These are phyloP conservation scores for Styela plicata DNA, from an alignment of 23 tunicate species.

Conservation along the genomic window DNA sequence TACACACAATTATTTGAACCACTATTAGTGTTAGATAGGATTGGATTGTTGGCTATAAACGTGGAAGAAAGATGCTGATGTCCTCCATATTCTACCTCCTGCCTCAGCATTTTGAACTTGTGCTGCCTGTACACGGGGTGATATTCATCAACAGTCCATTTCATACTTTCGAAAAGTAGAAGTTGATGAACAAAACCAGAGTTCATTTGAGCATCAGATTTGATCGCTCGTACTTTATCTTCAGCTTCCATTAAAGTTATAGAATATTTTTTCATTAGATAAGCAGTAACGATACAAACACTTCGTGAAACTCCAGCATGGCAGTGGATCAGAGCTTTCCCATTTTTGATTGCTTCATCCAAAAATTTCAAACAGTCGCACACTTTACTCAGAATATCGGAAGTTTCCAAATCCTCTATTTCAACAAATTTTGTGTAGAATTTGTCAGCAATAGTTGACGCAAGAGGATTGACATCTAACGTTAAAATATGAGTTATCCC, in stretches of 20 bases:
- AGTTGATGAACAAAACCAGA: conserved; percentile 21
- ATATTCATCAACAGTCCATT: conserved; percentile 19
- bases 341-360: conserved; percentile 9
- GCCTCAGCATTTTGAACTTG: conserved; percentile 4
- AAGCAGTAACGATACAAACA: conserved; percentile 1
- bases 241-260: conserved; percentile 26
- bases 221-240: neutral
- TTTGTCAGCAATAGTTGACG: neutral
- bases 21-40: neutral
- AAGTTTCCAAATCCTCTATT: neutral
- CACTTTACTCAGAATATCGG: neutral
- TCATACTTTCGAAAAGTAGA: conserved; percentile 18
- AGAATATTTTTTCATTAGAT: neutral
- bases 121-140: conserved; percentile 17
- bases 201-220: conserved; percentile 10
- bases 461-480: neutral
- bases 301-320: conserved; percentile 30
- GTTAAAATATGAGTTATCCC: neutral
- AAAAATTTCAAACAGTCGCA: neutral
- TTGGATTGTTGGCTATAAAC: neutral
- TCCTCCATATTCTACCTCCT: neutral
- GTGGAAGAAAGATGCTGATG: neutral
- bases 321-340: conserved; percentile 20
- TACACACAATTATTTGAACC: neutral
- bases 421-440: conserved; percentile 1